Evolutionary conservation across 2,888 invertebrate genomes (phyloP).

Genomic region (Leuctra nigra): DNA sequence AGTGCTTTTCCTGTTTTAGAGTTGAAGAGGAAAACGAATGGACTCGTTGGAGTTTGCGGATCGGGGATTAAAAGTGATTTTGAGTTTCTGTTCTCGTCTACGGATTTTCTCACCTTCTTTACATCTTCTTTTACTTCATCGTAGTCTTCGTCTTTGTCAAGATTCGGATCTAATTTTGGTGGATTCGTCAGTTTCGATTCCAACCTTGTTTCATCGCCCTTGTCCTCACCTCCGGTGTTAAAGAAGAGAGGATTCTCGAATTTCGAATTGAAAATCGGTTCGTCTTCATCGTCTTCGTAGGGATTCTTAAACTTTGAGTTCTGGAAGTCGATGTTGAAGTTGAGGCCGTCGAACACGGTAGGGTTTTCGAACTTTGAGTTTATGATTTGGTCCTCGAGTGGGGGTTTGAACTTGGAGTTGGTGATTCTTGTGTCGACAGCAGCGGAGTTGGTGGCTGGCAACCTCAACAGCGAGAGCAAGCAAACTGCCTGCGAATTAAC

Average conservation of each 20-base stretch:
- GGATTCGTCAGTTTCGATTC: too few relatives aligned
- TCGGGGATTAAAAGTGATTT: too few relatives aligned
- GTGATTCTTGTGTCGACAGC: neutral
- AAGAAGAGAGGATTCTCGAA: neutral
- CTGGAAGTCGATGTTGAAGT: neutral
- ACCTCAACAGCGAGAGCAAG: too few relatives aligned
- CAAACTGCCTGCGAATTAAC: too few relatives aligned
- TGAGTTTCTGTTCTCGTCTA: neutral
- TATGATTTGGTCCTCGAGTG: neutral
- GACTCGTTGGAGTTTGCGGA: neutral
- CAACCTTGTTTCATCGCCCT: too few relatives aligned
- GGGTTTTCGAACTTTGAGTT: conserved; percentile 8
- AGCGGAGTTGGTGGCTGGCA: too few relatives aligned
- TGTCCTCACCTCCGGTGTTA: neutral
- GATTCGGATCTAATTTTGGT: neutral
- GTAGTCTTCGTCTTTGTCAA: neutral
- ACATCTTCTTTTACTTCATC: neutral
- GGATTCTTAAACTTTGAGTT: conserved; percentile 6
- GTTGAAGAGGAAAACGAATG: neutral
- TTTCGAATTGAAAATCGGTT: neutral
- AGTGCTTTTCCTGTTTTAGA: too few relatives aligned
- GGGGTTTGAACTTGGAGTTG: neutral
- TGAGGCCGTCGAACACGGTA: neutral
- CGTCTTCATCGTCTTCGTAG: neutral
- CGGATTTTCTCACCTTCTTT: neutral